Conservation (phyloP, 2,113 vertebrate genomes). For the Sardina pilchardus region DNA sequence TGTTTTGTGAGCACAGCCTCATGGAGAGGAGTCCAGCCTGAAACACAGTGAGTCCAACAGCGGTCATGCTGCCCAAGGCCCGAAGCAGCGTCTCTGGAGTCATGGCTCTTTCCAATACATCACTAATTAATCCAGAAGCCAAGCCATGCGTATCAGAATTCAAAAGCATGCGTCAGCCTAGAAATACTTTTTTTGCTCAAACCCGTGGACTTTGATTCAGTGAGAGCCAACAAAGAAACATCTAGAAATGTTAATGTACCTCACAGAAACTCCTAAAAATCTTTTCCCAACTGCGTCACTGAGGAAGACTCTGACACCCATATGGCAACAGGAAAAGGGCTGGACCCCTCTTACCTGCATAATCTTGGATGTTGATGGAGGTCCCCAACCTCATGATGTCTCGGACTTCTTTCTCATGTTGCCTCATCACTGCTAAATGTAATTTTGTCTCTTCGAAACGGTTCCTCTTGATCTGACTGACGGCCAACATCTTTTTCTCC, state of each 20-base stretch:
- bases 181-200: background rate
- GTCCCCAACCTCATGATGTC: constrained; percentile 65
- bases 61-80: background rate
- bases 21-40: constrained; percentile 82
- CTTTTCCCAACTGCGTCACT: background rate
- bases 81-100: background rate
- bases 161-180: background rate
- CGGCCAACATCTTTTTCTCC: background rate
- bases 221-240: no score
- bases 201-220: background rate
- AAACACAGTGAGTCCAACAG: background rate
- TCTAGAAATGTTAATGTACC: no score
- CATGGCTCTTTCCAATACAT: background rate
- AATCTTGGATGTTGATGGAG: constrained; percentile 70
- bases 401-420: constrained; percentile 58
- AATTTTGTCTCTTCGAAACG: constrained; percentile 72
- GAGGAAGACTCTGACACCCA: background rate
- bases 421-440: constrained; percentile 65
- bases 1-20: constrained; percentile 66
- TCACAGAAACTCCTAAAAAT: background rate
- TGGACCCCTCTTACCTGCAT: constrained; percentile 67
- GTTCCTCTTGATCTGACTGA: constrained; percentile 60
- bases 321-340: background rate
- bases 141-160: background rate
- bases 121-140: background rate